Evolutionary conservation across 2,888 invertebrate species (phyloP).

Genomic region (Drosophila robusta): DNA sequence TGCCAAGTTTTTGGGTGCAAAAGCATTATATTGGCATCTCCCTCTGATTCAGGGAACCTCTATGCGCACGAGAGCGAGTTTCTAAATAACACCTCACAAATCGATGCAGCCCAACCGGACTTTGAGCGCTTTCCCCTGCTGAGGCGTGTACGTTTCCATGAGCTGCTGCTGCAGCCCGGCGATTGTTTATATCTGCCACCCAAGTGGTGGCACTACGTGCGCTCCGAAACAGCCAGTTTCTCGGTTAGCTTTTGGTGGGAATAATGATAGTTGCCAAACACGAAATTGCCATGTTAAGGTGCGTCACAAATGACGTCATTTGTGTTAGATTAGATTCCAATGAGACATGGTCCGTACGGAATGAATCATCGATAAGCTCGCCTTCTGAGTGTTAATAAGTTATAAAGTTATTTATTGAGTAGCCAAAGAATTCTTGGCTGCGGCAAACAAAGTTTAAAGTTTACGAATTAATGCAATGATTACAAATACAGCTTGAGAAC

Average conservation of each 20-base stretch:
- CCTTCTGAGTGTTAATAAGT: conserved; percentile 38
- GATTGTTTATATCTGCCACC: conserved; percentile 97
- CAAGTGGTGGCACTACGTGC: conserved; percentile 98
- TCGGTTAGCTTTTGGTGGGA: conserved; percentile 99
- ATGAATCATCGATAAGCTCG: conserved; percentile 53
- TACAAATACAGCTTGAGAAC: conserved; percentile 25
- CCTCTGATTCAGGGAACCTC: conserved; percentile 89
- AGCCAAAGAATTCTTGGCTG: conserved; percentile 36
- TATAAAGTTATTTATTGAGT: conserved; percentile 58
- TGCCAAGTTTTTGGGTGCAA: conserved; percentile 96
- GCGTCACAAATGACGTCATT: conserved; percentile 43
- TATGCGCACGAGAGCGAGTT: conserved; percentile 93
- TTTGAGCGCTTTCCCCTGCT: conserved; percentile 90
- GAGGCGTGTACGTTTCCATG: conserved; percentile 87
- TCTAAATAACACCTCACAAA: conserved; percentile 94
- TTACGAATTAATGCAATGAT: conserved; percentile 15
- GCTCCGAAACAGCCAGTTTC: conserved; percentile 94
- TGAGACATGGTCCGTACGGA: conserved; percentile 40
- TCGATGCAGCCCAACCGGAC: conserved; percentile 93
- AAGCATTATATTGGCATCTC: conserved; percentile 93
- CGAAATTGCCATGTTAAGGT: background rate
- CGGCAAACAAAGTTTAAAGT: conserved; percentile 40
- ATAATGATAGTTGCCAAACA: conserved; percentile 75
- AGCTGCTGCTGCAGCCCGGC: conserved; percentile 91
- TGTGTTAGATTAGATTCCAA: background rate